Percentiles rank a stretch among this genome's conserved stretches.
These are phyloP conservation scores for Trematomus bernacchii DNA, from an alignment of 2,797 vertebrate genomes.

Conservation along the genomic window DNA sequence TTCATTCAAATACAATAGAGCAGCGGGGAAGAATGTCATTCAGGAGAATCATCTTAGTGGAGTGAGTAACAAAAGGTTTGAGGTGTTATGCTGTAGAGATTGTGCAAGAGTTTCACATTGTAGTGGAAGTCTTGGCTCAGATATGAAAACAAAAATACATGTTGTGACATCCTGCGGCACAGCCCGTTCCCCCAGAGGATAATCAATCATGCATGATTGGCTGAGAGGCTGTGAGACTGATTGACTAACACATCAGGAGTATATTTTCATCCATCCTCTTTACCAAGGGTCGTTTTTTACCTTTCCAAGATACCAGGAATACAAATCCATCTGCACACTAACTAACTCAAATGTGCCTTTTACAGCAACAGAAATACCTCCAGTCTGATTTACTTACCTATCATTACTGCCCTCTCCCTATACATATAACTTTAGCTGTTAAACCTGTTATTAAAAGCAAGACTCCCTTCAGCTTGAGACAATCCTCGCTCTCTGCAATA, in stretches of 20 bases:
- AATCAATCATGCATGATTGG: too few relatives aligned
- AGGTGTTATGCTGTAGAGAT: not conserved
- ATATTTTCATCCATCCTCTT: not conserved
- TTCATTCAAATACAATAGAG: too few relatives aligned
- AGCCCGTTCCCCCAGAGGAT: not conserved
- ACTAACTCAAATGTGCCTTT: not conserved
- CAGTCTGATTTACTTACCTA: not conserved
- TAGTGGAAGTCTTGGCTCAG: not conserved
- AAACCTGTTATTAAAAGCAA: not conserved
- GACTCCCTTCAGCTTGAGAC: not conserved
- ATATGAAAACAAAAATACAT: not conserved
- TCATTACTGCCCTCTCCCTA: not conserved
- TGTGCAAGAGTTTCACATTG: not conserved
- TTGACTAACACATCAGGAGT: too few relatives aligned
- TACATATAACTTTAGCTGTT: too few relatives aligned
- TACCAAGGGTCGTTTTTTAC: not conserved
- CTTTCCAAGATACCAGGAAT: not conserved
- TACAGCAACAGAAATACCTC: not conserved
- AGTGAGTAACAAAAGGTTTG: too few relatives aligned
- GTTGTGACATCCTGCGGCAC: not conserved
- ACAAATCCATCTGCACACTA: not conserved
- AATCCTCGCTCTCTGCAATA: not conserved
- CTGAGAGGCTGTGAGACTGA: too few relatives aligned
- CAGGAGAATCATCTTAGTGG: too few relatives aligned
- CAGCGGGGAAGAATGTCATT: not conserved